phyloP scores from a whole-genome alignment of 2,113 vertebrate species.

The Crotalus tigris region DNA sequence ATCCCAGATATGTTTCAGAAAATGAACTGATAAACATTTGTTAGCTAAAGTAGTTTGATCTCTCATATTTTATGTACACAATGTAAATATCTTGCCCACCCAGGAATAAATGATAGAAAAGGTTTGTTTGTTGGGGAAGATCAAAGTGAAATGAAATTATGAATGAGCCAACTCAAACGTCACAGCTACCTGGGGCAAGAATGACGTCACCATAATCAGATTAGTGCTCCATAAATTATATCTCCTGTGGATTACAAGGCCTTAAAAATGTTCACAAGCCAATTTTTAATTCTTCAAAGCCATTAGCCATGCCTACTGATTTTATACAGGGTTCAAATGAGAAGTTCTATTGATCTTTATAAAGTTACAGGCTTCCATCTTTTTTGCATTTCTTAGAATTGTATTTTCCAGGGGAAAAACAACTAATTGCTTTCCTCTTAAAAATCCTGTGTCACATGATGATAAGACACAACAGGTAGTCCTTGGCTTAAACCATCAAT shows the following conservation, averaged over 20 bases:
- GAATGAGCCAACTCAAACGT: neutral
- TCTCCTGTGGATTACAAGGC: neutral
- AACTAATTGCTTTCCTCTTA: neutral
- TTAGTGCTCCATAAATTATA: conserved; percentile 5
- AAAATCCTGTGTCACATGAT: neutral
- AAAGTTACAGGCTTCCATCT: neutral
- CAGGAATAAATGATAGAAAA: neutral
- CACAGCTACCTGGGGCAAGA: neutral
- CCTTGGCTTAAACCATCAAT: neutral
- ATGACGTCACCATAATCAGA: conserved; percentile 3
- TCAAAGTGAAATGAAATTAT: neutral
- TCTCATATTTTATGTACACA: neutral
- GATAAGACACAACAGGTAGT: neutral
- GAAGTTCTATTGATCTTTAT: neutral
- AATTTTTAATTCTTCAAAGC: conserved; percentile 15
- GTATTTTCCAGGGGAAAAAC: neutral
- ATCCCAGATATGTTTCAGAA: neutral
- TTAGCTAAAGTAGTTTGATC: neutral
- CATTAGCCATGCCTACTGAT: neutral
- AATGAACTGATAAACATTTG: neutral
- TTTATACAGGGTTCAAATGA: neutral
- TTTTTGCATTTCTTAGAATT: neutral
- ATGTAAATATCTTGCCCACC: neutral
- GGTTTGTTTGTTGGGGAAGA: neutral
- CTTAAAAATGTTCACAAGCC: neutral